Evolutionary conservation across 2,113 vertebrate genomes (phyloP).

Genomic region (Lycaon pictus): DNA sequence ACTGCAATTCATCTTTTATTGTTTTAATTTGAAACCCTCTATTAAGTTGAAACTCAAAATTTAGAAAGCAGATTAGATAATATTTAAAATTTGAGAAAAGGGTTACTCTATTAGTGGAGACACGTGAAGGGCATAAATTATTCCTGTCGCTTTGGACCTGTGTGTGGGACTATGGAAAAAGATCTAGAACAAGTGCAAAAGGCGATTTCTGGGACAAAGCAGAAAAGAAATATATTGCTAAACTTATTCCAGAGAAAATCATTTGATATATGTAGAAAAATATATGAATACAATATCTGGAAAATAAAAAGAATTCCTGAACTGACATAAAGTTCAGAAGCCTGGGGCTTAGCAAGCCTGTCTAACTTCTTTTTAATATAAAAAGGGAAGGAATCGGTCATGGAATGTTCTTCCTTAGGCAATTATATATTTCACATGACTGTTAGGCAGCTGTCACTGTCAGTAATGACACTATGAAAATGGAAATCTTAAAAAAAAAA

Average conservation of each 20-base stretch:
- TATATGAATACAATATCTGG: constrained; percentile 75
- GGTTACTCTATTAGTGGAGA: not conserved
- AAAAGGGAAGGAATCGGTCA: constrained; percentile 66
- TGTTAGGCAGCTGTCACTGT: constrained; percentile 78
- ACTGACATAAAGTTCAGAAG: constrained; percentile 79
- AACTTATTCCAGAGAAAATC: constrained; percentile 60
- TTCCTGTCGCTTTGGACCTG: not conserved
- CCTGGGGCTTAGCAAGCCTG: constrained; percentile 68
- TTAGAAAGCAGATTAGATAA: not conserved
- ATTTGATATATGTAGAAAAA: constrained; percentile 71
- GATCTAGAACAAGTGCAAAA: constrained; percentile 21
- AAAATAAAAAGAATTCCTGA: constrained; percentile 79
- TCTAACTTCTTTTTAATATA: constrained; percentile 83
- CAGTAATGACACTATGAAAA: constrained; percentile 76
- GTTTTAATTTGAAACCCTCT: not conserved
- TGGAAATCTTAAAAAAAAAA: constrained; percentile 66
- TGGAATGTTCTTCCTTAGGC: constrained; percentile 76
- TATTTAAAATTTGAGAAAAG: not conserved
- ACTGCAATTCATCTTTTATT: not conserved
- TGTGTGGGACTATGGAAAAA: not conserved
- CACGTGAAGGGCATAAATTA: not conserved
- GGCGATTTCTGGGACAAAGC: constrained; percentile 14
- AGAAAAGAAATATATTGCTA: constrained; percentile 57
- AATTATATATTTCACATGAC: constrained; percentile 76
- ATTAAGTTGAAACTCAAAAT: constrained; percentile 38